phyloP scores from a whole-genome alignment of 2,797 vertebrate genomes.

The Chaetophractus vellerosus region DNA sequence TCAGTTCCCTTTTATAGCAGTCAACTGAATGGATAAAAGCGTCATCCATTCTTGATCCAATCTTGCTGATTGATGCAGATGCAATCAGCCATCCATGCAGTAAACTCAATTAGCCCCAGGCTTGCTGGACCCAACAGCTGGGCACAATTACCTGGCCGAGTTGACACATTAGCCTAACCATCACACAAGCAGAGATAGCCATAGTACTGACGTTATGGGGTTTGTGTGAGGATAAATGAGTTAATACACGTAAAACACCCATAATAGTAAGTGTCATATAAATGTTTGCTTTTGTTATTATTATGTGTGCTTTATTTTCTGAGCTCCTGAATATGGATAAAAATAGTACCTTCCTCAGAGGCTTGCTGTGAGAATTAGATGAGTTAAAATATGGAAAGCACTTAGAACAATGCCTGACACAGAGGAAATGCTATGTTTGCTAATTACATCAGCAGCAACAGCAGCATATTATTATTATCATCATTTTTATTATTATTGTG shows the following conservation, averaged over 20 bases:
- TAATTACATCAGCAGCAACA: background rate
- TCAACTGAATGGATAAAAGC: too few species aligned
- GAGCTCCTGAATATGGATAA: background rate
- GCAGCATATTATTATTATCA: background rate
- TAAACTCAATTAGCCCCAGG: too few species aligned
- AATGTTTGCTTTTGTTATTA: background rate
- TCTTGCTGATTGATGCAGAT: too few species aligned
- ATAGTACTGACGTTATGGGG: background rate
- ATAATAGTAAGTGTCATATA: background rate
- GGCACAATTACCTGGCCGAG: too few species aligned
- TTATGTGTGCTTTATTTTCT: constrained; percentile 34
- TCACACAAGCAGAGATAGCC: background rate
- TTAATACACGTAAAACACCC: background rate
- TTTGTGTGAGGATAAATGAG: background rate
- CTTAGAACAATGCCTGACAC: background rate
- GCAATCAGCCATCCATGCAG: too few species aligned
- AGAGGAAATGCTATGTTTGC: constrained; percentile 20
- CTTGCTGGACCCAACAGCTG: too few species aligned
- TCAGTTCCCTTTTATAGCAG: too few species aligned
- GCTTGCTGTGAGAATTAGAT: background rate
- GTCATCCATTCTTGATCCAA: too few species aligned
- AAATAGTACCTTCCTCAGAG: constrained; percentile 31
- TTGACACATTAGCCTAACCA: too few species aligned
- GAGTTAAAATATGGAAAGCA: constrained; percentile 39
- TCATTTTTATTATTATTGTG: background rate